Evolutionary conservation across 2,113 vertebrate genomes (phyloP).

Genomic region (Marmota flaviventris): DNA sequence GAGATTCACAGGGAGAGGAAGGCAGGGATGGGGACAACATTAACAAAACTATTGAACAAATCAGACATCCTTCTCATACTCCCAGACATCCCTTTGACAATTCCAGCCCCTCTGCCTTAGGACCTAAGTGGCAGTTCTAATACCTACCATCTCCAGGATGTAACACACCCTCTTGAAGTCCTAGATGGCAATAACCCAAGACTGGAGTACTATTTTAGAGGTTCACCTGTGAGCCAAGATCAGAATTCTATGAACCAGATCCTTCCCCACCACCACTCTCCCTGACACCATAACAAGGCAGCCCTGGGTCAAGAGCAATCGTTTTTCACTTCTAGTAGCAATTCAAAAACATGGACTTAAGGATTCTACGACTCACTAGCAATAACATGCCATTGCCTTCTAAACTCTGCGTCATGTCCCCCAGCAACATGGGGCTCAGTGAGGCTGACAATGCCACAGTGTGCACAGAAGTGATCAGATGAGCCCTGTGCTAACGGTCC

Average conservation of each 20-base stretch:
- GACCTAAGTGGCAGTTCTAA: not conserved
- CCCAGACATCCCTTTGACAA: not conserved
- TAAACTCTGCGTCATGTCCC: not conserved
- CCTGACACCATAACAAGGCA: not conserved
- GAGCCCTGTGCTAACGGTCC: not conserved
- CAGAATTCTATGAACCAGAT: not conserved
- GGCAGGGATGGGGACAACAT: not conserved
- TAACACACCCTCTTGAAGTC: not conserved
- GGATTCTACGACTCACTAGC: not conserved
- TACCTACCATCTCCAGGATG: not conserved
- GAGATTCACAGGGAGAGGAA: slow-evolving; percentile 27
- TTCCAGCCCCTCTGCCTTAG: not conserved
- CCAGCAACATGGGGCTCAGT: not conserved
- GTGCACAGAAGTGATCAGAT: not conserved
- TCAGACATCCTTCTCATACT: not conserved
- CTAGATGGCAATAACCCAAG: not conserved
- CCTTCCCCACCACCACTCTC: not conserved
- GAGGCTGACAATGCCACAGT: not conserved
- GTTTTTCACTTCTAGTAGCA: not conserved
- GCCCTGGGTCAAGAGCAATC: not conserved
- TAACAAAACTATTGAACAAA: not conserved
- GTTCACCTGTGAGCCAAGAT: slow-evolving; percentile 2
- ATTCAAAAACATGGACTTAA: not conserved
- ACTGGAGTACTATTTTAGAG: not conserved
- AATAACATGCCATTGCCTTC: not conserved